Evolutionary conservation across 2,797 vertebrate genomes (phyloP), one percentile per base, ranked within the genome.

Genomic region (Eulemur mongoz): DNA sequence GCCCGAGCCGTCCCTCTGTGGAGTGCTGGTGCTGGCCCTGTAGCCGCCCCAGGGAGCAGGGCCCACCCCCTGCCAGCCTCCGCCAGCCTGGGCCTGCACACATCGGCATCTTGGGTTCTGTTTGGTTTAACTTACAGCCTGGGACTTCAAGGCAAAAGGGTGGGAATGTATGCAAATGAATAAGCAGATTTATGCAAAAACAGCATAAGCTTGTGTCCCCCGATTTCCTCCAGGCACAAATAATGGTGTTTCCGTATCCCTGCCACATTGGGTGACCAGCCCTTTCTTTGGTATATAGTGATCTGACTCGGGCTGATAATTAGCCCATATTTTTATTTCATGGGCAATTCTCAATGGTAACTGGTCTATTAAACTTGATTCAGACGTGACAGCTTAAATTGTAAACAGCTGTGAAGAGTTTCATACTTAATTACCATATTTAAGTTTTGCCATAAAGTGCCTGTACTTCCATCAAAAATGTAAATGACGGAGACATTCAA

Each of bases 321-420:
- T 97, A 98, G 92, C 91, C 97, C 52, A 13, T 98, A 98, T 98
- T 98, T 99, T 98, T 98, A 98, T 98, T 98, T 98, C 97, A 81
- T 93, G 98, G 97, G 78, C 98, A 98, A 98, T 98, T 98, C 98
- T 98, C 98, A 94, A 10, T 83, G 93, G 98, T 98, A 93, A 97
- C 98, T 97, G 98, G 84, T 97, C 98, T 98, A 98, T 98, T 98
- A 98, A 98, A 98, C 98, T 98, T 98, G 98, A 98, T 98, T 98
- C 98, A 97, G 98, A 98, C 92, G 96, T 98, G 98, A 98, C 98
- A 98, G 98, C 97, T 98, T 93, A 98, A 98, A 98, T 98, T 98
- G 98, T 98, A 98, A 99, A 98, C 98, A 99, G 98, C 98, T 99
- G 98, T 97, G 98, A 98, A 97, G 98, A 98, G 98, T 98, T 98